Evolutionary conservation across 2,888 invertebrate species (phyloP).

Genomic region (Mythimna impura): DNA sequence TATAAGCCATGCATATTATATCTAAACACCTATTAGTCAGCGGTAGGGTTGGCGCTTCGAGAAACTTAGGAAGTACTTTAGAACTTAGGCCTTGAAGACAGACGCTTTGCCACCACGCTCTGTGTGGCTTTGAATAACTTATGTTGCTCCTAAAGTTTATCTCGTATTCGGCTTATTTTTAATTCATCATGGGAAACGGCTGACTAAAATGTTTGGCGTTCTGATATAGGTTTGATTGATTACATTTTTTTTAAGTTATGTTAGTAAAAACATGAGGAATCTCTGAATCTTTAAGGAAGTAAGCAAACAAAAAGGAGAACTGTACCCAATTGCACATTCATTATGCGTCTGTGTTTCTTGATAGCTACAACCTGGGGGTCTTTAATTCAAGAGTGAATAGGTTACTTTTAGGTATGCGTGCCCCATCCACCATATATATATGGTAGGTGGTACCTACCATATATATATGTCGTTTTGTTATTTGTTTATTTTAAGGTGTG

Average conservation of each 20-base stretch:
- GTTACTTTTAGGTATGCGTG: too few relatives aligned
- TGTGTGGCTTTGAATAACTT: slow-evolving; percentile 56
- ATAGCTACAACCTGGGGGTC: too few relatives aligned
- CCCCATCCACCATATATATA: too few relatives aligned
- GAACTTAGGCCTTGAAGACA: slow-evolving; percentile 51
- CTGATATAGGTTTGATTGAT: background rate
- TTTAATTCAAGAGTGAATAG: too few relatives aligned
- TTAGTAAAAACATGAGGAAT: background rate
- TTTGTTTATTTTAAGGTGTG: too few relatives aligned
- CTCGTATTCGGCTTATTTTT: slow-evolving; percentile 39
- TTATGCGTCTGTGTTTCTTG: too few relatives aligned
- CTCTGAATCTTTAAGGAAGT: too few relatives aligned
- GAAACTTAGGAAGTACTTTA: slow-evolving; percentile 55
- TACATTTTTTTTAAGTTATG: background rate
- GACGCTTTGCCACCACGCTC: slow-evolving; percentile 38
- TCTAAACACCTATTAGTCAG: slow-evolving; percentile 41
- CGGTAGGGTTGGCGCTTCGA: slow-evolving; percentile 26
- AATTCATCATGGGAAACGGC: slow-evolving; percentile 21
- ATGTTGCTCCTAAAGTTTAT: slow-evolving; percentile 45
- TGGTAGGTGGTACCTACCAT: too few relatives aligned
- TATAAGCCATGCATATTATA: slow-evolving; percentile 38
- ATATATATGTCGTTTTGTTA: too few relatives aligned
- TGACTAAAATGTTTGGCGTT: slow-evolving; percentile 1
- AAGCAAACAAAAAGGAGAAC: too few relatives aligned
- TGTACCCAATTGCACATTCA: too few relatives aligned